Conservation (phyloP, 2,888 invertebrate species). For the Dicyrtoma fusca region DNA sequence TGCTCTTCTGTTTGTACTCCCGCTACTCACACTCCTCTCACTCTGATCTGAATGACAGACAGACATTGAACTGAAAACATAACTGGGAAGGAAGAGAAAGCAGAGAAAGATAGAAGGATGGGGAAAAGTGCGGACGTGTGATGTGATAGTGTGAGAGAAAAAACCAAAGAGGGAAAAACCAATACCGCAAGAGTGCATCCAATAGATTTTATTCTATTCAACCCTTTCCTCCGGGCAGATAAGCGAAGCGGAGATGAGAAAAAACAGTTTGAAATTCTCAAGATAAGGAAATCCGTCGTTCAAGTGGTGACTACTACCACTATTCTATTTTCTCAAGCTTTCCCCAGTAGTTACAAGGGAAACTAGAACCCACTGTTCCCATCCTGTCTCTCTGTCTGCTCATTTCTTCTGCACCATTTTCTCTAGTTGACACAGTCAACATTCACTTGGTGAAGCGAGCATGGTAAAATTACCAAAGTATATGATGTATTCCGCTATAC, state of each 20-base stretch:
- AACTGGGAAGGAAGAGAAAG: no score
- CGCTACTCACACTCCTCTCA: no score
- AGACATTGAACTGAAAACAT: no score
- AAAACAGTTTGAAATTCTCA: conserved; percentile 31
- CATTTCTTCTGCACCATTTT: background rate
- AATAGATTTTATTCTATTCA: conserved; percentile 33
- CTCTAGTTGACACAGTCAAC: no score
- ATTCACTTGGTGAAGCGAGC: no score
- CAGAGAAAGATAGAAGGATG: no score
- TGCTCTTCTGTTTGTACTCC: no score
- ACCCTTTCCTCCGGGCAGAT: conserved; percentile 2
- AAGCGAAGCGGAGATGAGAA: conserved; percentile 31
- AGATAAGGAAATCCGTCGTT: conserved; percentile 38
- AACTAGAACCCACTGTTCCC: no score
- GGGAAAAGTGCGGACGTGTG: no score
- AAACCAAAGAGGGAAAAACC: conserved; percentile 14
- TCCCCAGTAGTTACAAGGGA: background rate
- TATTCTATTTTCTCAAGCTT: conserved; percentile 4
- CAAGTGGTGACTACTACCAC: conserved; percentile 15
- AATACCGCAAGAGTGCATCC: conserved; percentile 15
- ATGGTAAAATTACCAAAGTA: no score
- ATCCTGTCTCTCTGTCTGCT: conserved; percentile 1
- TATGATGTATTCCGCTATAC: no score
- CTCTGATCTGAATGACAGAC: no score
- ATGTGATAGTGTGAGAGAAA: background rate